Conservation (phyloP, 2,888 invertebrate species). For the Cephalotes varians region DNA sequence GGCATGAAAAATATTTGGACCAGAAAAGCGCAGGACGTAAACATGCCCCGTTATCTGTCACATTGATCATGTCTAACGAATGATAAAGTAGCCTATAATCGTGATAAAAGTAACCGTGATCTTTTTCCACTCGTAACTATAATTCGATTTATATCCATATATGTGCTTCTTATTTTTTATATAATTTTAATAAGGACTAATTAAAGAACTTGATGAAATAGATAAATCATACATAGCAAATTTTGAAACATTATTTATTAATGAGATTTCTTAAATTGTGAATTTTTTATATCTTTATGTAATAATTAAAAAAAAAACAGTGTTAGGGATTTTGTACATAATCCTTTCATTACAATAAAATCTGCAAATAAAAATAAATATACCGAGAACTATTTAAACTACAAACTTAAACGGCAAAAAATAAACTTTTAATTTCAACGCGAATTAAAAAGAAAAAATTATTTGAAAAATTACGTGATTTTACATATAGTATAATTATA, state of each 20-base stretch:
- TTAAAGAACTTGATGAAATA: background rate
- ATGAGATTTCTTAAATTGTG: background rate
- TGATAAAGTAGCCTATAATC: constrained; percentile 3
- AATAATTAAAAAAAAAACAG: background rate
- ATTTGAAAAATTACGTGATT: too few relatives aligned
- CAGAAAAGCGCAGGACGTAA: constrained; percentile 21
- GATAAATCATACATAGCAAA: background rate
- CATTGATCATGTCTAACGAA: constrained; percentile 35
- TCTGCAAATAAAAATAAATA: background rate
- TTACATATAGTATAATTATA: too few relatives aligned
- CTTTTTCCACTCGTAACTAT: background rate
- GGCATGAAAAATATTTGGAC: constrained; percentile 29
- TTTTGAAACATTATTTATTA: background rate
- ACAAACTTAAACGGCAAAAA: background rate
- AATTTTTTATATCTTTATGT: background rate
- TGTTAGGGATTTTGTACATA: background rate
- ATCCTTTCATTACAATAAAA: background rate
- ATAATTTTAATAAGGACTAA: background rate
- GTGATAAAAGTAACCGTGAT: background rate
- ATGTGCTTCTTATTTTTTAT: background rate
- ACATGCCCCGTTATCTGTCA: constrained; percentile 31
- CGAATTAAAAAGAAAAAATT: background rate
- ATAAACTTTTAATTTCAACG: background rate
- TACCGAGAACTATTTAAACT: background rate
- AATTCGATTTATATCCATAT: background rate